These are phyloP conservation scores for Falco cherrug DNA, from an alignment of 2,797 vertebrate genomes.

Conservation along the genomic window DNA sequence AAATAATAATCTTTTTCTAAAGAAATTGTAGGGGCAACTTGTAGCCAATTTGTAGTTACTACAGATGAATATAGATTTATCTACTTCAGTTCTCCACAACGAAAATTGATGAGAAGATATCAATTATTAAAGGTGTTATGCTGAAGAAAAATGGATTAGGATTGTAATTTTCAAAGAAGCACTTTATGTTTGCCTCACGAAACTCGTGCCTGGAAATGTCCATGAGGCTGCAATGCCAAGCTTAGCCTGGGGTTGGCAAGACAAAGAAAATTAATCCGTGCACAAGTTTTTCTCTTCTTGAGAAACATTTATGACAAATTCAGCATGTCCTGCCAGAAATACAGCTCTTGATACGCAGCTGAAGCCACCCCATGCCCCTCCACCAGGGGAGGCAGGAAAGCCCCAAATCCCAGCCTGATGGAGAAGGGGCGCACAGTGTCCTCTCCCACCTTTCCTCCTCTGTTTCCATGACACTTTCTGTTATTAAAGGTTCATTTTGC, in stretches of 20 bases:
- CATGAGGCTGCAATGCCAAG: not conserved
- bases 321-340: not conserved
- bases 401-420: not conserved
- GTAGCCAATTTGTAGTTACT: not conserved
- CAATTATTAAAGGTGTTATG: not conserved
- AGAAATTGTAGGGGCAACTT: not conserved
- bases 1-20: not conserved
- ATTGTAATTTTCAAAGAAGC: not conserved
- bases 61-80: not conserved
- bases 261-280: not conserved
- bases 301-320: not conserved
- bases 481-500: not conserved
- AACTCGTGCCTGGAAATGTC: not conserved
- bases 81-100: not conserved
- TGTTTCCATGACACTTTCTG: not conserved
- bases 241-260: not conserved
- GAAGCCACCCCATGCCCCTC: accelerated
- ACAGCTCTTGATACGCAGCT: not conserved
- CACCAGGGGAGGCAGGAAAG: not conserved
- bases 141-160: not conserved
- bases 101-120: not conserved
- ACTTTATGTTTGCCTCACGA: not conserved
- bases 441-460: not conserved
- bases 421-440: not conserved
- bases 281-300: not conserved